A percentile compares a stretch with the other conserved stretches of the same genome.
Evolutionary conservation across 2,797 vertebrate genomes (phyloP).

Genomic region (Triplophysa bombifrons): DNA sequence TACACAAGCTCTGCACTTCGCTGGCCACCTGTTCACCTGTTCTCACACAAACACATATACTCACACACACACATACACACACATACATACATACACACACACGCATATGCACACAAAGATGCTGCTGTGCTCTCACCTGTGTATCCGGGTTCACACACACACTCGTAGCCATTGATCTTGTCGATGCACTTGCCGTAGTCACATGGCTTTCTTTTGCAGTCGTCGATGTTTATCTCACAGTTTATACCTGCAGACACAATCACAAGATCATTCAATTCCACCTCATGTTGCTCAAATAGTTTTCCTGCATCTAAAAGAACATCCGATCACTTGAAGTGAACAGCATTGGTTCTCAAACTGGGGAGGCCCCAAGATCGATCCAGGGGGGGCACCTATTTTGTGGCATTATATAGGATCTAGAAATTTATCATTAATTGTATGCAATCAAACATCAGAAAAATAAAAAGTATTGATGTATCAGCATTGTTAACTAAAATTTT

Average conservation of each 20-base stretch:
- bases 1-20: constrained; percentile 45
- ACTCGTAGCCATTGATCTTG: constrained; percentile 93
- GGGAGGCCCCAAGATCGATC: too few species aligned
- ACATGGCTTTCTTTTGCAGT: constrained; percentile 90
- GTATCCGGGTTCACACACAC: constrained; percentile 90
- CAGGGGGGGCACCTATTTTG: too few species aligned
- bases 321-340: too few species aligned
- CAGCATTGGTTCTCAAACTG: too few species aligned
- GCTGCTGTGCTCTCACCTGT: constrained; percentile 62
- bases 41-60: constrained; percentile 45
- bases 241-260: constrained; percentile 81
- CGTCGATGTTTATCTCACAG: constrained; percentile 93
- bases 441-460: too few species aligned
- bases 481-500: too few species aligned
- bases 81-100: constrained; percentile 32
- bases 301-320: too few species aligned
- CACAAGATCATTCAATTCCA: background rate
- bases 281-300: background rate
- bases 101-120: constrained; percentile 29
- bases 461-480: too few species aligned
- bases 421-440: too few species aligned
- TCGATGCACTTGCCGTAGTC: constrained; percentile 93
- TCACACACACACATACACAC: background rate
- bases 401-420: too few species aligned
- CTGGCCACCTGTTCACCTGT: constrained; percentile 63